Conservation (phyloP, 1,140 invertebrate species). For the Leptoteleia sp. region DNA sequence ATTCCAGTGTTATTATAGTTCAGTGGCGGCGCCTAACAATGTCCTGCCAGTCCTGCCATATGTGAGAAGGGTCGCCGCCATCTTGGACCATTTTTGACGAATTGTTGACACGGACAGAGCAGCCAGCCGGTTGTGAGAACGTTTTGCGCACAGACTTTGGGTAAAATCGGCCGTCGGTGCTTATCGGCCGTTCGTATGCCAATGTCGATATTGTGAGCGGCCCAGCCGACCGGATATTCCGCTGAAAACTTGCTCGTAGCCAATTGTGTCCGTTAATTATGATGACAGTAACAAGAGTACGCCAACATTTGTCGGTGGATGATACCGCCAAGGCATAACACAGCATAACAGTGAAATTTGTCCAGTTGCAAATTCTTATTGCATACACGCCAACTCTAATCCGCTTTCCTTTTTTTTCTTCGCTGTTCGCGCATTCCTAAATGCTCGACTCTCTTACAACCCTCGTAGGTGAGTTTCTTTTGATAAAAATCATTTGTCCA, state of each 20-base stretch:
- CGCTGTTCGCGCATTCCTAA: too few species aligned
- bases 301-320: slow-evolving; percentile 16
- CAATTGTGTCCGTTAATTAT: too few species aligned
- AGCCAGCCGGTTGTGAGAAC: slow-evolving; percentile 71
- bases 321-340: slow-evolving; percentile 15
- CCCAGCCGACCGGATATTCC: neutral
- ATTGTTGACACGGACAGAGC: slow-evolving; percentile 73
- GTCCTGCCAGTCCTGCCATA: slow-evolving; percentile 65
- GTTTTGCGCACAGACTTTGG: slow-evolving; percentile 65
- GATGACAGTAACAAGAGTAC: slow-evolving; percentile 10
- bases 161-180: neutral
- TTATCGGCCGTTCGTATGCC: slow-evolving; percentile 24
- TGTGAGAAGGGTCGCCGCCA: slow-evolving; percentile 68
- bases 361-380: too few species aligned
- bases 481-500: too few species aligned
- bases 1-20: too few species aligned
- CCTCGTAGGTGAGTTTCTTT: too few species aligned
- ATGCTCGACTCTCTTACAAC: too few species aligned
- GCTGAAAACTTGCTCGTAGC: slow-evolving; percentile 1
- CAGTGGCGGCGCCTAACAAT: too few species aligned
- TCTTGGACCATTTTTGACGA: slow-evolving; percentile 73
- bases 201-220: neutral
- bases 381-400: too few species aligned
- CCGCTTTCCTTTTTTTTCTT: neutral
- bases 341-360: slow-evolving; percentile 11